Evolutionary conservation across 1,140 invertebrate genomes (phyloP).

Genomic region (Oedothorax gibbosus): DNA sequence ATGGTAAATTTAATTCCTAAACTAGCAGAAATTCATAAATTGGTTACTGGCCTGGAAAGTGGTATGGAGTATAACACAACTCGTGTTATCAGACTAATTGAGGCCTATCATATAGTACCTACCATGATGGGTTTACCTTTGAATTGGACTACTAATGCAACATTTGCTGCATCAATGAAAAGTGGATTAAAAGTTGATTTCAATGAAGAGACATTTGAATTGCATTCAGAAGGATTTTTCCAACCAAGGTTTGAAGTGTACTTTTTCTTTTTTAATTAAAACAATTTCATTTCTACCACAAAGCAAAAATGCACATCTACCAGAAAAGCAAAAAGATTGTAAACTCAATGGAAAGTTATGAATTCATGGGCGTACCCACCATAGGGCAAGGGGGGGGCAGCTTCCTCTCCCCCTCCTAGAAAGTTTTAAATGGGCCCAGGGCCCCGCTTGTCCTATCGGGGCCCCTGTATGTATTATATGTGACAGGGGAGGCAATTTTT

Average conservation of each 20-base stretch:
- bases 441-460: no score
- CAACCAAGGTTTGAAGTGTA: constrained; percentile 29
- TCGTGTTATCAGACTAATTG: constrained; percentile 47
- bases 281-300: not conserved
- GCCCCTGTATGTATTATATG: no score
- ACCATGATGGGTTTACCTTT: constrained; percentile 60
- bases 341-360: no score
- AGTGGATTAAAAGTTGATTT: constrained; percentile 5
- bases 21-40: not conserved
- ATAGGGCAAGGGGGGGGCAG: no score
- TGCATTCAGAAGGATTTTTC: constrained; percentile 1
- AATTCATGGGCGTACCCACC: no score
- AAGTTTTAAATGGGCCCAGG: no score
- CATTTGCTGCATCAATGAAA: constrained; percentile 33
- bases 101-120: constrained; percentile 60
- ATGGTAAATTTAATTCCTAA: not conserved
- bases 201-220: not conserved
- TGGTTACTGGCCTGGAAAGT: constrained; percentile 1
- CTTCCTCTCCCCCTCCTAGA: no score
- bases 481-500: no score
- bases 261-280: not conserved
- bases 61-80: constrained; percentile 39
- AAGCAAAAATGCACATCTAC: not conserved
- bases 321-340: not conserved
- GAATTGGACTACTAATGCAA: constrained; percentile 59